Evolutionary conservation across 2,888 invertebrate genomes (phyloP).

Genomic region (Autographa gamma): DNA sequence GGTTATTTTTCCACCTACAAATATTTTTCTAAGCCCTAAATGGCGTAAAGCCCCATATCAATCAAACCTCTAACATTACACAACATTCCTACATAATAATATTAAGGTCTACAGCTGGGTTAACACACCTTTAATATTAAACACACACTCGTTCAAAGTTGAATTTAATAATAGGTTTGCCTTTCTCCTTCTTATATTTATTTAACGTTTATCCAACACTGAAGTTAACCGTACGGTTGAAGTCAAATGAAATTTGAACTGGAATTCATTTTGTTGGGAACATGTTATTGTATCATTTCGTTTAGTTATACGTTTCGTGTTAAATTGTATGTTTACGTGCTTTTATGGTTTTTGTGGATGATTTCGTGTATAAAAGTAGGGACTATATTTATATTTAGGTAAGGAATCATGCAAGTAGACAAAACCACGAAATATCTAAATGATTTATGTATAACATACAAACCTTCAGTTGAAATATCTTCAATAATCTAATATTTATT

Average conservation of each 20-base stretch:
- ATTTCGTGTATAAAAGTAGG: not conserved
- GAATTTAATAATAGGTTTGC: conserved; percentile 21
- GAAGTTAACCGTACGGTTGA: not conserved
- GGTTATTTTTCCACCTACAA: too few species aligned
- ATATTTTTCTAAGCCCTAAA: too few species aligned
- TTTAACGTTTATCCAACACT: not conserved
- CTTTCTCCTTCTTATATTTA: conserved; percentile 18
- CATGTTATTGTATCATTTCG: not conserved
- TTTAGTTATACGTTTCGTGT: not conserved
- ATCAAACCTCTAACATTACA: not conserved
- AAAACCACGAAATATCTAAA: too few species aligned
- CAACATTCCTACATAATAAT: not conserved
- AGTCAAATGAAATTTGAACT: not conserved
- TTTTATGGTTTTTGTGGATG: not conserved
- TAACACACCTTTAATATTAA: conserved; percentile 1
- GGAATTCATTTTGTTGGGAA: not conserved
- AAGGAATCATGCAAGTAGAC: too few species aligned
- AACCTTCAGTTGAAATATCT: too few species aligned
- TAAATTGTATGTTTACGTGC: not conserved
- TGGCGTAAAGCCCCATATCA: too few species aligned
- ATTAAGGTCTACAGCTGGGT: not conserved
- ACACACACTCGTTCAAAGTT: not conserved
- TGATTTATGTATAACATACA: too few species aligned
- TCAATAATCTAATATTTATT: too few species aligned
- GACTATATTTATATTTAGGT: too few species aligned